A percentile compares a stretch with the other conserved stretches of the same genome.
Conservation (phyloP, 2,797 vertebrate species). For the Pangasius djambal region DNA sequence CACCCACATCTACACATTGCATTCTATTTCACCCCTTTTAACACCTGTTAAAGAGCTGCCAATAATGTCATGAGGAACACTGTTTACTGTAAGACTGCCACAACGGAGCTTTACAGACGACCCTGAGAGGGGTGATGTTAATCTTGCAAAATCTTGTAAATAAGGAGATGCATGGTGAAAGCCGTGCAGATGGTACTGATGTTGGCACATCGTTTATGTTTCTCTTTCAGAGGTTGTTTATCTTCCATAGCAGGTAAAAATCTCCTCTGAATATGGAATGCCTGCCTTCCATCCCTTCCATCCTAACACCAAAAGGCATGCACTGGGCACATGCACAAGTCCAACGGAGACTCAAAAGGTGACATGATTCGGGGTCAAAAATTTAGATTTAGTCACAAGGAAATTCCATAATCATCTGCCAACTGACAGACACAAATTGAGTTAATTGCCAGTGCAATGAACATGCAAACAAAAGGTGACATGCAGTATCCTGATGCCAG, state of each 20-base stretch:
- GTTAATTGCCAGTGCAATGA: not conserved
- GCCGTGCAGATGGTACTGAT: not conserved
- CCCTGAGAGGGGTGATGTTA: not conserved
- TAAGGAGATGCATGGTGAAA: not conserved
- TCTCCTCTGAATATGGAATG: not conserved
- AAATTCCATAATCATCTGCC: not conserved
- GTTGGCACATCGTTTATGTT: not conserved
- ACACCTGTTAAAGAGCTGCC: not conserved
- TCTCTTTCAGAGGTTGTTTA: not conserved
- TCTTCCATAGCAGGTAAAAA: conserved; percentile 1
- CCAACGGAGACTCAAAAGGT: not conserved
- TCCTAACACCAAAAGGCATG: not conserved
- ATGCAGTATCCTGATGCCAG: not conserved
- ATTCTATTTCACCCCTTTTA: not conserved
- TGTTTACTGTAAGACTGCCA: not conserved
- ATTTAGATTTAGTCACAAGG: not conserved
- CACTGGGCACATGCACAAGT: not conserved
- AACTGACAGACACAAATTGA: not conserved
- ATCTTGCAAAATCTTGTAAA: not conserved
- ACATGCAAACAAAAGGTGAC: not conserved
- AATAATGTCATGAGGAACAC: not conserved
- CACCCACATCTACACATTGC: not conserved
- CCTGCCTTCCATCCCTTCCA: not conserved
- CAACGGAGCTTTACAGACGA: not conserved
- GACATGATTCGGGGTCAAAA: not conserved